Base-by-base conservation (phyloP, 2,113 vertebrate genomes). In the Pardalotus punctatus region DNA sequence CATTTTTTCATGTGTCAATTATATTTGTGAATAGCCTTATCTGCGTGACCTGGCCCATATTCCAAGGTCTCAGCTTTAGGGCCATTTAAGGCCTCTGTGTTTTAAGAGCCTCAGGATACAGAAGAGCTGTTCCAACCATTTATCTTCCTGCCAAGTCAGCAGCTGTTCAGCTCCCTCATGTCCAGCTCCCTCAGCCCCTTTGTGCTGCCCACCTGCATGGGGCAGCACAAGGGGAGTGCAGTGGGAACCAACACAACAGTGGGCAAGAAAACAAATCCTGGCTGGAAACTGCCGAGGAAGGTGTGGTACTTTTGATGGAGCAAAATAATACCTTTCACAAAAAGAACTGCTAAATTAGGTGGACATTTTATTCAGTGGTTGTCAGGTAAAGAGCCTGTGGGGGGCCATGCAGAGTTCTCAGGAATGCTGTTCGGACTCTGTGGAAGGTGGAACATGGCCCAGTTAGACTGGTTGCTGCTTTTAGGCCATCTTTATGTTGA, bases 161-260 rank as follows among this genome's bases (percentile, higher is more conserved):
- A 67, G 51, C 70, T 74, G 14, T 38, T 48, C 36, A 38, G 3
- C 23, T 82, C 19, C 0, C 24, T 48, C 16, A 2, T 18, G 6
- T 50, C 51, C 3, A 2, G 33, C 47, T 71, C 38, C 15, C 38
- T 33, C 45, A 21, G 38, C 43, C 10, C 20, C 40, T 77, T 17
- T n/a, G 14, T 61, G 70, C 69, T 85, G 43, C 73, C 42, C 53
- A 43, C 22, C n/a, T 29, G 21, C 1, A 0, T 23, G 42, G 40
- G 28, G 6, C 64, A 47, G 28, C 5, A 1, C 42, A 19, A 48
- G 27, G 38, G 25, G 8, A 53, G 18, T 7, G 11, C 43, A 8
- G 0, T 3, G 35, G 62, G 25, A 64, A 21, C 54, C 2, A 0
- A 40, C 35, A 42, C 23, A 16, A 33, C 43, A 23, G 25, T n/a